These are phyloP conservation scores for Hesperophylax magnus DNA, from an alignment of 1,140 invertebrate genomes.

Conservation along the genomic window DNA sequence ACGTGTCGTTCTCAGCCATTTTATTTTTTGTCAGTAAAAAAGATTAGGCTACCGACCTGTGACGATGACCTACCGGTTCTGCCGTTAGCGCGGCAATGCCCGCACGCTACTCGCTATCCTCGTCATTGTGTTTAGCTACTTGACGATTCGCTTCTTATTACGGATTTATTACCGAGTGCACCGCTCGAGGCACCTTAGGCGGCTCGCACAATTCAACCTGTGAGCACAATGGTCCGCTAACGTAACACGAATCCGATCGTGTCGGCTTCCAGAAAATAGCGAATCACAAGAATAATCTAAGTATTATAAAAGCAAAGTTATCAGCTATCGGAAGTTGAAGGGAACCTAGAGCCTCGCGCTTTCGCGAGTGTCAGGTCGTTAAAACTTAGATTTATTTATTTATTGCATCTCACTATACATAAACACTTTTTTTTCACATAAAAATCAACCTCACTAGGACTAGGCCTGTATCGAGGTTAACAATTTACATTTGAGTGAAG, in stretches of 20 bases:
- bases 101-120: not conserved
- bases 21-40: conserved; percentile 4
- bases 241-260: not conserved
- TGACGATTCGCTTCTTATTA: not conserved
- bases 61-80: not conserved
- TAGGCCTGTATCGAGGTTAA: no score
- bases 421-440: no score
- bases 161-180: not conserved
- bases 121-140: not conserved
- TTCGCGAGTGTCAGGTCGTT: no score
- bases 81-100: not conserved
- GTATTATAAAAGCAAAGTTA: no score
- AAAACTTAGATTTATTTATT: no score
- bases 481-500: no score
- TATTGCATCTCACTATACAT: no score
- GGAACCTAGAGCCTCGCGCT: no score
- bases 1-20: conserved; percentile 5
- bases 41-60: conserved; percentile 7
- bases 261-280: no score
- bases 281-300: no score
- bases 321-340: no score
- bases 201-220: not conserved
- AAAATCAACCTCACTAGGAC: no score
- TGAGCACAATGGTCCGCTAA: not conserved
- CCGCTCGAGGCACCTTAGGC: not conserved